These are phyloP conservation scores for Solea senegalensis DNA, from an alignment of 2,113 vertebrate genomes.

Conservation along the genomic window DNA sequence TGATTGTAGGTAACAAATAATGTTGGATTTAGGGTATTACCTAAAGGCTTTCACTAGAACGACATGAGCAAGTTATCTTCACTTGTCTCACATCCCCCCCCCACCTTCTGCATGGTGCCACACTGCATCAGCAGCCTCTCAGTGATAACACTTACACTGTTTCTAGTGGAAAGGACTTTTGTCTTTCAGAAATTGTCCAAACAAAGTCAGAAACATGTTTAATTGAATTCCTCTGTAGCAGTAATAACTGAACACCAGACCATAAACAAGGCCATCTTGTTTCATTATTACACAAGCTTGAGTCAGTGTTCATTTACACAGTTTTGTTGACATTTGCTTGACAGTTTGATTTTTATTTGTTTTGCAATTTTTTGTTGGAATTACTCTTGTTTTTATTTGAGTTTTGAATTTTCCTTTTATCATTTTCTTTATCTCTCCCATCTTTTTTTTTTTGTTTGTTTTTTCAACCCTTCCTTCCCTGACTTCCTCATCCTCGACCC, in stretches of 20 bases:
- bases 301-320: constrained; percentile 53
- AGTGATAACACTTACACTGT: too few species aligned
- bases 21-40: too few species aligned
- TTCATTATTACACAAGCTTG: constrained; percentile 76
- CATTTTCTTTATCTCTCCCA: constrained; percentile 96
- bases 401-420: constrained; percentile 87
- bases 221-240: too few species aligned
- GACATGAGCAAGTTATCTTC: too few species aligned
- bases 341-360: constrained; percentile 48
- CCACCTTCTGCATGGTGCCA: too few species aligned
- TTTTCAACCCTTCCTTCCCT: constrained; percentile 66
- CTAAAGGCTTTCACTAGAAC: too few species aligned
- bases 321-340: constrained; percentile 74
- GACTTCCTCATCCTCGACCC: constrained; percentile 57
- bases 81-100: too few species aligned
- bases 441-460: constrained; percentile 86
- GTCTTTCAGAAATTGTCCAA: too few species aligned
- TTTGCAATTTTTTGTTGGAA: constrained; percentile 51
- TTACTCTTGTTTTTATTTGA: constrained; percentile 76
- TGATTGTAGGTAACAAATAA: neutral
- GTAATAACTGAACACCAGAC: neutral
- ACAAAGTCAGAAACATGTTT: too few species aligned
- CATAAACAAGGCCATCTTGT: constrained; percentile 33
- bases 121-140: too few species aligned
- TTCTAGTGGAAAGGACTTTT: too few species aligned